A percentile compares a stretch with the other conserved stretches of the same genome.
phyloP scores from a whole-genome alignment of 2,888 invertebrate species.

The Pammene aurita region DNA sequence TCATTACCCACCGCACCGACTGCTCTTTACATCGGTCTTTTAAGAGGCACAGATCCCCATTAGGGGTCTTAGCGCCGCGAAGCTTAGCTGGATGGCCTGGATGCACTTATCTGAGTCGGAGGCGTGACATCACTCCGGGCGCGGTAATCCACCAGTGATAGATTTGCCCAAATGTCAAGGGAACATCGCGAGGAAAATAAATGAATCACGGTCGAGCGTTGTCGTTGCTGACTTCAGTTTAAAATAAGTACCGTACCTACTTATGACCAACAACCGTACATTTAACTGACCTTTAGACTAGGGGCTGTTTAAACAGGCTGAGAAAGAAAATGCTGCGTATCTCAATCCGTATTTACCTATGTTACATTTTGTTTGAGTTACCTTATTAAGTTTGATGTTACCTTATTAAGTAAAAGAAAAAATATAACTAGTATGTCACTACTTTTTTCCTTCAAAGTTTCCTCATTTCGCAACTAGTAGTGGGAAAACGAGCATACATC shows the following conservation, averaged over 20 bases:
- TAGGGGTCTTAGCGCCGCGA: not conserved
- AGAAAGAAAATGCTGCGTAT: no score
- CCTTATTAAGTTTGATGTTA: no score
- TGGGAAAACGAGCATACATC: no score
- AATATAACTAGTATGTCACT: no score
- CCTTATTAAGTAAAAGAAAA: no score
- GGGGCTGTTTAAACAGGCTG: no score
- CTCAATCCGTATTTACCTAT: not conserved
- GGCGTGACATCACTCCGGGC: conserved; percentile 30
- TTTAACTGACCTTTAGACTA: not conserved
- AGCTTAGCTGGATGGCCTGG: conserved; percentile 4
- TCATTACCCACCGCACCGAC: no score
- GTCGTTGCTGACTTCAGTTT: not conserved
- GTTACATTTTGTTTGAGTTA: no score
- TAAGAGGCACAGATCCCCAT: not conserved
- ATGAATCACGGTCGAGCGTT: conserved; percentile 1
- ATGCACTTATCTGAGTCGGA: conserved; percentile 14
- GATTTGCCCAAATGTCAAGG: conserved; percentile 38
- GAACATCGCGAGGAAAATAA: conserved; percentile 5
- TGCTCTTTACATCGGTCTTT: conserved; percentile 1
- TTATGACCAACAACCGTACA: not conserved
- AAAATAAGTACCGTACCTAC: not conserved
- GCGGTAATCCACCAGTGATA: conserved; percentile 28
- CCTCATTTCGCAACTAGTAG: no score
- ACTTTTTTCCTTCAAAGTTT: no score